Evolutionary conservation across 2,113 vertebrate species (phyloP).

Genomic region (Oryzias javanicus): DNA sequence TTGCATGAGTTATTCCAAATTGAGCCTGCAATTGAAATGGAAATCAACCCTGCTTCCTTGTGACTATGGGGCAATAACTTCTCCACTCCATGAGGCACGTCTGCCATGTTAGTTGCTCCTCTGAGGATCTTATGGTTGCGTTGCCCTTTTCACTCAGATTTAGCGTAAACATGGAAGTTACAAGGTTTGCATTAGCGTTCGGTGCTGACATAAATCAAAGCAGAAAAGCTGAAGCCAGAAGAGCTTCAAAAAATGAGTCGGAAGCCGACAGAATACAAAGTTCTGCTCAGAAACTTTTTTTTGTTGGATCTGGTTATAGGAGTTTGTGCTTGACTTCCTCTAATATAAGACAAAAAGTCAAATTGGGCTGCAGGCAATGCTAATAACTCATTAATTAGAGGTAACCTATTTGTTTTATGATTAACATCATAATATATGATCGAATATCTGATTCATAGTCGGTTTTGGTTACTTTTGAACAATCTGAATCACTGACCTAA

Average conservation of each 20-base stretch:
- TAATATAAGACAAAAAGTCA: not conserved
- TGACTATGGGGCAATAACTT: constrained; percentile 58
- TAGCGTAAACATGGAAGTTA: constrained; percentile 46
- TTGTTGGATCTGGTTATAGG: constrained; percentile 27
- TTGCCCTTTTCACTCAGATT: constrained; percentile 51
- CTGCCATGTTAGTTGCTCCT: constrained; percentile 59
- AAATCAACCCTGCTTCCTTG: constrained; percentile 49
- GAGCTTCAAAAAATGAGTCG: constrained; percentile 34
- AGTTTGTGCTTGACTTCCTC: too few species aligned
- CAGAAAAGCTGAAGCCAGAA: constrained; percentile 18
- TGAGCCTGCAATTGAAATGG: constrained; percentile 64
- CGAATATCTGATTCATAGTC: too few species aligned
- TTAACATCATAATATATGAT: too few species aligned
- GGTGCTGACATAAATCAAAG: constrained; percentile 29
- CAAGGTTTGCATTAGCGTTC: constrained; percentile 13
- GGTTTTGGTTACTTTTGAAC: too few species aligned
- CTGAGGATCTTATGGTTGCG: constrained; percentile 40
- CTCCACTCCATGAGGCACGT: constrained; percentile 42
- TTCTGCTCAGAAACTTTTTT: constrained; percentile 23
- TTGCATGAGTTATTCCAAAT: constrained; percentile 69
- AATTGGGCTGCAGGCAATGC: not conserved
- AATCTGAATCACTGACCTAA: too few species aligned
- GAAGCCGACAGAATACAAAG: constrained; percentile 23
- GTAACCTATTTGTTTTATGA: too few species aligned
- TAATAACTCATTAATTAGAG: too few species aligned